Evolutionary conservation across 2,797 vertebrate genomes (phyloP).

Genomic region (Myoxocephalus aenaeus): DNA sequence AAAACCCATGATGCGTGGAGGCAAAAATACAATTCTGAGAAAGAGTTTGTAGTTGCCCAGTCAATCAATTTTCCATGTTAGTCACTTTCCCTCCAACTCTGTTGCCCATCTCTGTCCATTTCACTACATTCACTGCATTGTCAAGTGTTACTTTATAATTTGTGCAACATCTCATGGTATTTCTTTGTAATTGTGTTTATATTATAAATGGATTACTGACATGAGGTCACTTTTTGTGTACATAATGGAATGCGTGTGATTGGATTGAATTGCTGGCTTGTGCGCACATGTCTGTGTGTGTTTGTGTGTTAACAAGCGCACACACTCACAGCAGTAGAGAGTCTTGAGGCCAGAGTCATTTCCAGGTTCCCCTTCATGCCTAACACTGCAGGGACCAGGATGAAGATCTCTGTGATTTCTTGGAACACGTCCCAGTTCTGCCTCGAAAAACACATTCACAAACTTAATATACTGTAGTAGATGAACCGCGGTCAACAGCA

Average conservation of each 20-base stretch:
- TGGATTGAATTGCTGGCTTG: neutral
- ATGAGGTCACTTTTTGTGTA: neutral
- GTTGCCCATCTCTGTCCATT: neutral
- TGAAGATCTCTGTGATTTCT: slow-evolving; percentile 93
- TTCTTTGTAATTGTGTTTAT: neutral
- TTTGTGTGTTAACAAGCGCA: neutral
- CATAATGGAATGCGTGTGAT: neutral
- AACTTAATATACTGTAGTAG: neutral
- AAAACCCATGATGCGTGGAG: slow-evolving; percentile 36
- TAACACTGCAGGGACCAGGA: slow-evolving; percentile 94
- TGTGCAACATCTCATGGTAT: neutral
- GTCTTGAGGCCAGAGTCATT: slow-evolving; percentile 96
- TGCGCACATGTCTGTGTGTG: slow-evolving; percentile 2
- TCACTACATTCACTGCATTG: neutral
- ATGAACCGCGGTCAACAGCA: neutral
- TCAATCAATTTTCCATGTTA: neutral
- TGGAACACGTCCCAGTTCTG: slow-evolving; percentile 96
- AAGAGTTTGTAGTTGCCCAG: slow-evolving; percentile 15
- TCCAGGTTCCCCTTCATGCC: slow-evolving; percentile 98
- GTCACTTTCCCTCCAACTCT: neutral
- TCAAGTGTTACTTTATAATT: neutral
- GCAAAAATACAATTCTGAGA: slow-evolving; percentile 38
- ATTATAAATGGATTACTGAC: neutral
- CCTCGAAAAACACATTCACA: slow-evolving; percentile 36
- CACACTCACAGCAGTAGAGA: slow-evolving; percentile 93